Base-by-base conservation (phyloP, 2,113 vertebrate species). In the Ceyx melanurus region DNA sequence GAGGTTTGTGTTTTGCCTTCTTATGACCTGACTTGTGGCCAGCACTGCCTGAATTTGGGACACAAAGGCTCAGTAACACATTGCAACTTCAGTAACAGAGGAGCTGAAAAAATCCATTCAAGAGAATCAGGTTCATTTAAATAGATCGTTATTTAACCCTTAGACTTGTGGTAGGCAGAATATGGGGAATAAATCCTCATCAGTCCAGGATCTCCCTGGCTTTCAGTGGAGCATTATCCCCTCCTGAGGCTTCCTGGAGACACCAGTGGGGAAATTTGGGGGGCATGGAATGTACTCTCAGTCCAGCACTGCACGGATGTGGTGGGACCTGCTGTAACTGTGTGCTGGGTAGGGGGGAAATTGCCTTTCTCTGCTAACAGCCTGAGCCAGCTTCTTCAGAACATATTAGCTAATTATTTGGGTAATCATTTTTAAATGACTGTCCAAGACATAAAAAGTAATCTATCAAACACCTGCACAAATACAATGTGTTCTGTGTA, bases 1-100 rank as follows among this genome's bases (percentile, higher is more conserved):
- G 11, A 74, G 62, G 64, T 64, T 86, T 82, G 50, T 90, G 90
- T 86, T 95, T 92, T 96, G 78, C 85, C 86, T 82, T 73, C 73
- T 87, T 83, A 83, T 61, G 82, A 81, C 74, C 91, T 86, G 86
- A 83, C 71, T 84, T 3, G 3, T n/a, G 58, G 79, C 68, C 17
- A 4, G 65, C 54, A 88, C 82, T 56, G 78, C 0, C 1, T 92
- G 88, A 85, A 92, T 93, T 37, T 68, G 72, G 62, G 68, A 86
- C 43, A 23, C 0, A 15, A 91, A 79, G 14, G 75, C 61, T 82
- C 75, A 78, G 57, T 89, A 89, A 89, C 86, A 60, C 62, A 35
- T 60, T 72, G 81, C 6, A 7, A 88, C 89, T 89, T 81, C 88
- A 91, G 13, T 22, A 90, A 81, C 71, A 91, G 61, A 88, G 77